Percentiles rank a stretch among this genome's conserved stretches.
phyloP scores from a whole-genome alignment of 2,113 vertebrate species.

The Hippoglossus stenolepis region DNA sequence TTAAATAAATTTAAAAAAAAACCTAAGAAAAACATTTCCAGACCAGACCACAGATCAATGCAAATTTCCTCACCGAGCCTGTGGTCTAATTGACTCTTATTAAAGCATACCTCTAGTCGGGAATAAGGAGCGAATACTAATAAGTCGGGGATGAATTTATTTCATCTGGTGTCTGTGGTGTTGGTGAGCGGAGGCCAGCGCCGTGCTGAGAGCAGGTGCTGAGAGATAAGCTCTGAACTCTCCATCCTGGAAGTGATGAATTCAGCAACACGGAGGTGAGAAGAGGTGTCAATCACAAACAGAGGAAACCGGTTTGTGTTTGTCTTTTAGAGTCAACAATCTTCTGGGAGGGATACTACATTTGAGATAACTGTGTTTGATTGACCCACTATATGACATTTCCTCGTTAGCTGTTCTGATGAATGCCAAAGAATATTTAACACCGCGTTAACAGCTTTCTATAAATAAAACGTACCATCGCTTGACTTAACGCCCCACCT shows the following conservation, averaged over 20 bases:
- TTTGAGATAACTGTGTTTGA: background rate
- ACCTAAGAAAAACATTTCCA: slow-evolving; percentile 60
- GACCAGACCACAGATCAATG: slow-evolving; percentile 62
- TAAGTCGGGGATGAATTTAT: slow-evolving; percentile 24
- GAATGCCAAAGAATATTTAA: slow-evolving; percentile 30
- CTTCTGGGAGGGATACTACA: no score
- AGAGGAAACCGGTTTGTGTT: background rate
- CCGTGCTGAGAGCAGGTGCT: slow-evolving; percentile 21
- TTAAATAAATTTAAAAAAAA: slow-evolving; percentile 45
- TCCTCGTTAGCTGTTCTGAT: slow-evolving; percentile 1
- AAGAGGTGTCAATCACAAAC: background rate
- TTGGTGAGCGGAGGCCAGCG: slow-evolving; percentile 10
- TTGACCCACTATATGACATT: background rate
- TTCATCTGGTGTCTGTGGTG: slow-evolving; percentile 25
- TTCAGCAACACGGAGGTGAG: background rate
- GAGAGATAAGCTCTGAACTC: slow-evolving; percentile 10
- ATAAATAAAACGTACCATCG: slow-evolving; percentile 26
- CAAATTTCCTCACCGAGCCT: slow-evolving; percentile 58
- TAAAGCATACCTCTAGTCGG: slow-evolving; percentile 49
- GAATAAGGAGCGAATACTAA: slow-evolving; percentile 49
- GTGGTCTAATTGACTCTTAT: slow-evolving; percentile 67
- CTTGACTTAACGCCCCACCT: background rate
- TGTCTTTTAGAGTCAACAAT: no score
- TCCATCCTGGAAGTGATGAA: background rate
- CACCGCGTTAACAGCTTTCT: slow-evolving; percentile 12